Conservation (phyloP, 2,797 vertebrate genomes). For the Sciurus carolinensis region DNA sequence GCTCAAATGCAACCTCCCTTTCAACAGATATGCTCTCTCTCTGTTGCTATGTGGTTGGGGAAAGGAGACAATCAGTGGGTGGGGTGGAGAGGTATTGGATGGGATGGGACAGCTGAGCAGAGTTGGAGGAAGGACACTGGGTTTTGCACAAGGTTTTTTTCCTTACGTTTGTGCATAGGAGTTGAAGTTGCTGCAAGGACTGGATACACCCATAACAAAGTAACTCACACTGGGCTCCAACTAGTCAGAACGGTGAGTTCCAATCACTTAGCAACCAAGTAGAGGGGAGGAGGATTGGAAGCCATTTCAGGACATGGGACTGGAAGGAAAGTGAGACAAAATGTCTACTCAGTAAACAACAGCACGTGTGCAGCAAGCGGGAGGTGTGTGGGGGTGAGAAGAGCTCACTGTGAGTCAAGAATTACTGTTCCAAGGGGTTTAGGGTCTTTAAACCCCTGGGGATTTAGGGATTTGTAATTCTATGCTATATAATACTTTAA, state of each 20-base stretch:
- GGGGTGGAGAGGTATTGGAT: background rate
- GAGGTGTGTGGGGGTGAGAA: background rate
- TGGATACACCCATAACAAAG: slow-evolving; percentile 20
- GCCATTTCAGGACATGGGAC: slow-evolving; percentile 60
- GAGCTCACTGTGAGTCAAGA: slow-evolving; percentile 44
- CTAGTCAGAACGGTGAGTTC: slow-evolving; percentile 57
- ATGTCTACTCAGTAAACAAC: slow-evolving; percentile 21
- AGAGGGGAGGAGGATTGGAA: background rate
- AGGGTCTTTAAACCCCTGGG: slow-evolving; percentile 59
- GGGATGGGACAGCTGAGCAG: background rate
- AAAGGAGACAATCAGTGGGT: background rate
- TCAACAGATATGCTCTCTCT: background rate
- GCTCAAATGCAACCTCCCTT: background rate
- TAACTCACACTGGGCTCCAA: slow-evolving; percentile 15
- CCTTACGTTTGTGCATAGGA: background rate
- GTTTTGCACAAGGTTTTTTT: slow-evolving; percentile 32
- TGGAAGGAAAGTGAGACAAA: slow-evolving; percentile 33
- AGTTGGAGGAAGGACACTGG: background rate
- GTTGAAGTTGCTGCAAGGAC: slow-evolving; percentile 1
- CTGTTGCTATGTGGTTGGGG: background rate
- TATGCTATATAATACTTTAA: slow-evolving; percentile 79
- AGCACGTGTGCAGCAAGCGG: accelerated
- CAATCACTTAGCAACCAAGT: slow-evolving; percentile 59
- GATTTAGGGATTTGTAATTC: slow-evolving; percentile 77
- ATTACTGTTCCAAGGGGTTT: slow-evolving; percentile 54